Base-by-base conservation (phyloP, 2,797 vertebrate genomes). In the Sebastes hopkinsi region DNA sequence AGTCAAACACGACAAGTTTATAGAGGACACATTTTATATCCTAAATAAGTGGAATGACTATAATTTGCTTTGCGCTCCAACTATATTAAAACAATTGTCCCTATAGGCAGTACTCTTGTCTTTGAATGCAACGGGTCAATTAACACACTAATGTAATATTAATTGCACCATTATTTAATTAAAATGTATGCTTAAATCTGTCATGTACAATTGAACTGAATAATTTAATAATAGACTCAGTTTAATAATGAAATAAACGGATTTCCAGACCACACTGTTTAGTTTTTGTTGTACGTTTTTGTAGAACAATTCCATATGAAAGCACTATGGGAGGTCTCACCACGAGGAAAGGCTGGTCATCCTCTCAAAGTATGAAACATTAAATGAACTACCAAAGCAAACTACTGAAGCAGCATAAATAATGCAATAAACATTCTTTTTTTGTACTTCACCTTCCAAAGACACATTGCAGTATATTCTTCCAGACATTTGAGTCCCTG, bases 391-490 rank as follows among this genome's bases (percentile, higher is more conserved):
- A 67, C 58, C 54, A 80, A 62, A 95, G 93, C 92, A 50, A 95
- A 94, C 92, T 88, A 95, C 92, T 95, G 95, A 95, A 95, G 93
- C 92, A 92, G 94, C 94, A 95, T 95, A 95, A 95, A 96, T 96
- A 95, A 96, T 94, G 89, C 90, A 95, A 94, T 84, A 94, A 94
- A 95, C 92, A 85, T 83, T 90, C 89, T 92, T 94, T 95, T 91
- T 93, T 95, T 94, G 91, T 85, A 88, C 90, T 90, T 79, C 82
- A 78, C 89, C 85, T 90, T 84, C 91, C 92, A 92, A 91, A 92
- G 87, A 92, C 80, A 93, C 91, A 89, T 89, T 92, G 87, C 90
- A 87, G 81, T 87, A 84, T 92, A 75, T 68, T 93, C 84, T 92
- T 91, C 80, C 87, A 95, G 93, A 95, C 95, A 91, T 95, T 85